phyloP scores from a whole-genome alignment of 2,113 vertebrate genomes.

The Pseudorhombus dupliciocellatus region DNA sequence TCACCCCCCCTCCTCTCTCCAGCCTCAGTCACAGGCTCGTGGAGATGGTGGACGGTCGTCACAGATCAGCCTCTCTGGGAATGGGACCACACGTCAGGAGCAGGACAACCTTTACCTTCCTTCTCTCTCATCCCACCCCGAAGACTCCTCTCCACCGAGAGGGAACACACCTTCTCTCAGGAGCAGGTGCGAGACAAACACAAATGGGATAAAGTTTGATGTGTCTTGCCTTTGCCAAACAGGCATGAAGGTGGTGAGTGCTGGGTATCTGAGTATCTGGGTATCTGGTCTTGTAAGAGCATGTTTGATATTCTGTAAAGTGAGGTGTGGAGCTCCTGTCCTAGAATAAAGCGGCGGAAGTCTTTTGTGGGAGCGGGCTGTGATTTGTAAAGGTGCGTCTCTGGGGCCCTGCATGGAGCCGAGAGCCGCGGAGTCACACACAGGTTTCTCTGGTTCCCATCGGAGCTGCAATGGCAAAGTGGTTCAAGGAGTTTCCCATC shows the following conservation, averaged over 20 bases:
- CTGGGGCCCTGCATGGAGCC: constrained; percentile 68
- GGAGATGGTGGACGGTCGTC: constrained; percentile 37
- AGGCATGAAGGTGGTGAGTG: background rate
- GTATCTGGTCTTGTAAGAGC: background rate
- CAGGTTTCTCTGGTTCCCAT: constrained; percentile 40
- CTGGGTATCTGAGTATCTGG: background rate
- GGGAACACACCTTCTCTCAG: constrained; percentile 41
- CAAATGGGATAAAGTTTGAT: constrained; percentile 68
- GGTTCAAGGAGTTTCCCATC: constrained; percentile 92
- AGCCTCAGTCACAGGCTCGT: constrained; percentile 47
- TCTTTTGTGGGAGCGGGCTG: constrained; percentile 65
- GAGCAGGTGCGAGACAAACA: constrained; percentile 32
- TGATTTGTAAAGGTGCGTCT: constrained; percentile 69
- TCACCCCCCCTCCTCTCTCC: constrained; percentile 43
- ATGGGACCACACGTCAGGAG: constrained; percentile 66
- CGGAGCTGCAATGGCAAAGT: constrained; percentile 85
- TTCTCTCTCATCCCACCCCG: constrained; percentile 43
- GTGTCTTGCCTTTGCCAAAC: background rate
- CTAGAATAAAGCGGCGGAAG: constrained; percentile 71
- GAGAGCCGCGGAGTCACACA: constrained; percentile 34
- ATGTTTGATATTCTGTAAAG: constrained; percentile 46
- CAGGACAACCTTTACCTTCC: constrained; percentile 58
- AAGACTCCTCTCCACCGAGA: constrained; percentile 56
- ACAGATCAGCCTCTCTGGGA: constrained; percentile 55
- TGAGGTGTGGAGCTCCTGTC: constrained; percentile 30